Evolutionary conservation across 2,113 vertebrate genomes (phyloP).

Genomic region (Toxotes jaculatrix): DNA sequence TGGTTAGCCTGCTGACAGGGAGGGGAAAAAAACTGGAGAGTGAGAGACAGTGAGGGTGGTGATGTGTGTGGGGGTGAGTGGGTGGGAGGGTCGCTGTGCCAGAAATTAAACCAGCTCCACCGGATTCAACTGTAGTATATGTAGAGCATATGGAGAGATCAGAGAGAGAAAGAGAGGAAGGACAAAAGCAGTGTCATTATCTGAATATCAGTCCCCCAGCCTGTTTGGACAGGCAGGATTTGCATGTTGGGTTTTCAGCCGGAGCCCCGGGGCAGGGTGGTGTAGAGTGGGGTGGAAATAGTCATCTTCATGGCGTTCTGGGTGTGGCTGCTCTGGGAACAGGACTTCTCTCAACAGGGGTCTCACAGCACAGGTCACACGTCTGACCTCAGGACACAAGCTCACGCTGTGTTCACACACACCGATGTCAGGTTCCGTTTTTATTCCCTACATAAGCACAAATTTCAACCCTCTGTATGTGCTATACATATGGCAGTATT

Average conservation of each 20-base stretch:
- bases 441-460: background rate
- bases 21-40: slow-evolving; percentile 36
- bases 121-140: slow-evolving; percentile 41
- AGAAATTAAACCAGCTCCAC: slow-evolving; percentile 48
- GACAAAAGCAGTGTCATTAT: slow-evolving; percentile 66
- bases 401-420: slow-evolving; percentile 13
- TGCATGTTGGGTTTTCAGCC: slow-evolving; percentile 71
- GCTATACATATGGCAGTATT: too few relatives aligned
- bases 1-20: slow-evolving; percentile 67
- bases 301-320: slow-evolving; percentile 61
- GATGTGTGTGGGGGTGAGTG: slow-evolving; percentile 1
- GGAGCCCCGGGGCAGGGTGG: slow-evolving; percentile 56
- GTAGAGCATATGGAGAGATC: slow-evolving; percentile 48
- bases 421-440: background rate
- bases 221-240: slow-evolving; percentile 76
- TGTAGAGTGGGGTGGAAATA: slow-evolving; percentile 42
- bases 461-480: background rate
- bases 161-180: slow-evolving; percentile 37
- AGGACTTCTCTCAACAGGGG: slow-evolving; percentile 29
- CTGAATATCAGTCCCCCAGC: slow-evolving; percentile 62
- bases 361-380: slow-evolving; percentile 36
- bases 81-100: slow-evolving; percentile 7
- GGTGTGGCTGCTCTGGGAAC: slow-evolving; percentile 70
- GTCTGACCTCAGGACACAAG: slow-evolving; percentile 37
- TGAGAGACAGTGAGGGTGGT: slow-evolving; percentile 54